Evolutionary conservation across 37 sponge, comb jelly and placozoan species (phyloP).

Genomic region (Cladorhizidae sp.): DNA sequence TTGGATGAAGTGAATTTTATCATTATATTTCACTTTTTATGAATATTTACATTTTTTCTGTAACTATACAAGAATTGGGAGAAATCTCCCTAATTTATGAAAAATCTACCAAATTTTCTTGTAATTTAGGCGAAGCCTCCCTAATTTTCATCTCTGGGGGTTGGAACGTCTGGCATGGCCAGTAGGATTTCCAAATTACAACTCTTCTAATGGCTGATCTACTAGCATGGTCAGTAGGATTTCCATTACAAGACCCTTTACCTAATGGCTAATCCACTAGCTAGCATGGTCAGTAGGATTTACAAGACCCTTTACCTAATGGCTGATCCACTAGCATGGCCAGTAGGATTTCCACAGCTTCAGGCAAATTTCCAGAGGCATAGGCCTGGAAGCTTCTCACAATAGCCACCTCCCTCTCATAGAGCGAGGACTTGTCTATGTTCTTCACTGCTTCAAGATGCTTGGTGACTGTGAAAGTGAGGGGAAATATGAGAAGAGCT

Average conservation of each 20-base stretch:
- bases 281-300: background rate
- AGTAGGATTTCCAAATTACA: background rate
- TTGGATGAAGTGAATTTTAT: no score
- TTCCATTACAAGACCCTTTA: no score
- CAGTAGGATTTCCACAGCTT: conserved; percentile 17
- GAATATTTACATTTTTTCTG: no score
- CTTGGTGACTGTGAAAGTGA: background rate
- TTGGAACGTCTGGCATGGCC: no score
- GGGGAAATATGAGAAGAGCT: background rate
- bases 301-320: conserved; percentile 46
- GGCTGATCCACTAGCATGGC: conserved; percentile 50
- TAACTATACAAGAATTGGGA: no score
- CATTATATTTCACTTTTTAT: no score
- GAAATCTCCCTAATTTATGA: no score
- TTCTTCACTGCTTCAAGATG: conserved; percentile 46
- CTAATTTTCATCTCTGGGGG: no score
- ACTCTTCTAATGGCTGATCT: background rate
- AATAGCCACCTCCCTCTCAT: conserved; percentile 42
- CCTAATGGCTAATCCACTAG: background rate
- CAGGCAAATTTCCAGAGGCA: conserved; percentile 38
- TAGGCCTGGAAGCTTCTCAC: conserved; percentile 37
- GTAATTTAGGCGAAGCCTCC: no score
- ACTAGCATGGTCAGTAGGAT: background rate
- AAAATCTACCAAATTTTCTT: no score
- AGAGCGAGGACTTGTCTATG: background rate